A percentile compares a stretch with the other conserved stretches of the same genome.
Evolutionary conservation across 2,113 vertebrate species (phyloP).

Genomic region (Pipa parva): DNA sequence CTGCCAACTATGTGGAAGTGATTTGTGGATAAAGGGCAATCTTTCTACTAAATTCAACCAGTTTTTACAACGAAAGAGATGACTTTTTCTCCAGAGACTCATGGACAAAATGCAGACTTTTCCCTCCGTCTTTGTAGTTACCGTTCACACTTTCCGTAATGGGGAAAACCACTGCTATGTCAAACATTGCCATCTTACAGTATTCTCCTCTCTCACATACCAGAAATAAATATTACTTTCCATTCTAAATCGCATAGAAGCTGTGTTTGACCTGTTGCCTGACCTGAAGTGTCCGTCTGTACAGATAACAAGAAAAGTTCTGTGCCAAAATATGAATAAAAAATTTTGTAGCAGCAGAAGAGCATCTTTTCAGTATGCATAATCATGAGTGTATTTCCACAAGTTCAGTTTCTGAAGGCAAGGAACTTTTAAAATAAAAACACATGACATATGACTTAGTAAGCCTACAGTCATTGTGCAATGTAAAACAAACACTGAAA

Average conservation of each 20-base stretch:
- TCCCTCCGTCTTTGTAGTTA: neutral
- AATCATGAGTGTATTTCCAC: too few species aligned
- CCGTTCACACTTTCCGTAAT: too few species aligned
- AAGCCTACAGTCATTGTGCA: neutral
- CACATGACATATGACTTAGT: neutral
- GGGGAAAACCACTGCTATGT: constrained; percentile 10
- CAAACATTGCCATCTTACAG: neutral
- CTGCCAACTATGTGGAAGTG: constrained; percentile 71
- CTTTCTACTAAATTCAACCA: neutral
- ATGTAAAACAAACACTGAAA: neutral
- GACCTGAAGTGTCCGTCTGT: neutral
- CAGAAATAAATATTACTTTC: neutral
- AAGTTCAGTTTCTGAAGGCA: neutral
- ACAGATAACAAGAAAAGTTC: neutral
- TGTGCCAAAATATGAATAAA: neutral
- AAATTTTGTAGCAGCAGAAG: neutral
- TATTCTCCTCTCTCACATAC: neutral
- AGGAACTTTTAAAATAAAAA: neutral
- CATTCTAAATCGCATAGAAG: neutral
- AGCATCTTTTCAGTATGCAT: neutral
- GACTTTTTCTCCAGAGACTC: neutral
- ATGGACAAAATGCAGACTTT: neutral
- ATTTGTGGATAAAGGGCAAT: constrained; percentile 4
- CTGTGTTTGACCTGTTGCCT: neutral
- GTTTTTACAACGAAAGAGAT: neutral